Base-by-base conservation (phyloP, 1,140 invertebrate genomes). In the Eubasilissa regina region DNA sequence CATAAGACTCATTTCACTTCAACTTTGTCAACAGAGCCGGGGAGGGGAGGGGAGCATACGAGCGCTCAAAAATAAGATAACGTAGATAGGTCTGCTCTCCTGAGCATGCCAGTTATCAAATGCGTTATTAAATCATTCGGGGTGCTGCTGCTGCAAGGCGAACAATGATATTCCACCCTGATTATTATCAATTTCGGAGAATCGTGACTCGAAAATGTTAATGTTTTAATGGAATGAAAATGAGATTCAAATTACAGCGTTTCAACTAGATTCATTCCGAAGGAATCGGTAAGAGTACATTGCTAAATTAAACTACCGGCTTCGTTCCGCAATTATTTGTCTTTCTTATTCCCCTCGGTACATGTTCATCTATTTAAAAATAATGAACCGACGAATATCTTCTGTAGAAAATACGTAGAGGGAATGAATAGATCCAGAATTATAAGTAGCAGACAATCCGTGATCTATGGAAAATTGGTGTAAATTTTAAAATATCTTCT, bases 141-240 rank as follows among this genome's bases (percentile, higher is more conserved):
- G n/a, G n/a, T 17, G 6, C 51, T 15, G n/a, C n/a, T 13, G 19
- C 53, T 15, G 19, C n/a, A 13, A n/a, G 4, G 51, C 51, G 17
- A 17, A 55, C 53, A 17, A 17, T 15, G 53, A 55, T 68, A 45
- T 74, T 74, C 21, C 70, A 19, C 45, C 21, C 51, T n/a, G 70
- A 55, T 21, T 55, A 43, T 74, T 74, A 74, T 43, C 25, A 47
- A 25, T 72, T 72, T 72, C 19, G 13, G 51, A 56, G 48, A 55
- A 55, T 25, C 70, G 70, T 74, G 70, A 56, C 70, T 19, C 51
- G 19, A 74, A 25, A 74, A 25, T 43, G 70, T 43, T 35, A 56
- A 53, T 43, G 70, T 7, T 53, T 53, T 43, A 47, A 48, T 74
- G 35, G 10, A 64, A 64, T 64, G 60, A n/a, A 64, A 64, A 64